Percentiles rank a stretch among this genome's conserved stretches.
These are phyloP conservation scores for Synanthedon vespiformis DNA, from an alignment of 2,888 invertebrate species.

Conservation along the genomic window DNA sequence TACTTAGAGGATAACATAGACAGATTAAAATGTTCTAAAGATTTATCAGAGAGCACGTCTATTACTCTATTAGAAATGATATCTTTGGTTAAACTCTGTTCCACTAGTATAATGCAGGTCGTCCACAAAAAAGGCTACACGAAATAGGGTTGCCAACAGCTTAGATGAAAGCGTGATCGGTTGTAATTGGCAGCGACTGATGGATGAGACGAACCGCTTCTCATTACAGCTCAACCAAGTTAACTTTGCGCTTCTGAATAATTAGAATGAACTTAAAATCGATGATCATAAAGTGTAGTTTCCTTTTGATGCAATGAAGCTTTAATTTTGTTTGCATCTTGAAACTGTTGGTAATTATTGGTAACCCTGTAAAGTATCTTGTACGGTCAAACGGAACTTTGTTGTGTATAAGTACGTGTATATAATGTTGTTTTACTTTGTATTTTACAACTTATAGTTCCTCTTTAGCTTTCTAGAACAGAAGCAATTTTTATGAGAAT, in stretches of 20 bases:
- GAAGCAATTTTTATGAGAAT: too few relatives aligned
- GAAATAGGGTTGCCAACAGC: constrained; percentile 48
- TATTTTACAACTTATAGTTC: not conserved
- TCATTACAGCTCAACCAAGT: constrained; percentile 23
- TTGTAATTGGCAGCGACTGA: constrained; percentile 56
- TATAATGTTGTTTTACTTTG: not conserved
- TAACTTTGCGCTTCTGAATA: constrained; percentile 7
- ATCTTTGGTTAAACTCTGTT: too few relatives aligned
- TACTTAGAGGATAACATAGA: too few relatives aligned
- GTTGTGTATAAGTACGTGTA: constrained; percentile 7
- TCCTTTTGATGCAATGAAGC: not conserved
- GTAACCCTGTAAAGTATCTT: constrained; percentile 24
- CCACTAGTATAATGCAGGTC: constrained; percentile 1
- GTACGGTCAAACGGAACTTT: constrained; percentile 13
- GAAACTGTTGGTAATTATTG: constrained; percentile 25
- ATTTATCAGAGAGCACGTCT: too few relatives aligned
- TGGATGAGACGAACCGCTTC: constrained; percentile 26
- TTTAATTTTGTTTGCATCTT: not conserved
- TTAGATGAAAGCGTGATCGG: constrained; percentile 48
- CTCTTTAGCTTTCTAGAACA: not conserved
- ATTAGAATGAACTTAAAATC: not conserved
- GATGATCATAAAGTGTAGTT: not conserved
- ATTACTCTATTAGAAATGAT: too few relatives aligned
- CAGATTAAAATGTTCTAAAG: too few relatives aligned
- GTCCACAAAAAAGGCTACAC: constrained; percentile 20